Base-by-base conservation (phyloP, 2,113 vertebrate species). In the Apteryx owenii region DNA sequence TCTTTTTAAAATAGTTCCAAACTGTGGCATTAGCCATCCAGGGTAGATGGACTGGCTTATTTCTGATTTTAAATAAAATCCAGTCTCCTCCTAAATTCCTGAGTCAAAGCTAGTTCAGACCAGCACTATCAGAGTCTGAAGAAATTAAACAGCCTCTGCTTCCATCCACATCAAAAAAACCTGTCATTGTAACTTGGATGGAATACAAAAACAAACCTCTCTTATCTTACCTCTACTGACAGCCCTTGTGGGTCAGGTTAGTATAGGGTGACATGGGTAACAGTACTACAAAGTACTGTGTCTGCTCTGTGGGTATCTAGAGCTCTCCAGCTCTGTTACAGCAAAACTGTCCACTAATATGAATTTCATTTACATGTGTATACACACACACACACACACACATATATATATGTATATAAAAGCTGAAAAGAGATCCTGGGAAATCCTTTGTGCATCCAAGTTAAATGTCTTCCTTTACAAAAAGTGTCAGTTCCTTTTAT, bases 191-290 rank as follows among this genome's bases (percentile, higher is more conserved):
- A 50, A 66, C 80, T 81, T 71, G 69, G 42, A 72, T 17, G 20
- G 38, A 65, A 15, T 48, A 5, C 60, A 73, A 66, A 40, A 26
- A 1, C 33, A 61, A 31, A 40, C 15, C 56, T 75, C 8, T 6
- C 9, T 51, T 84, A 62, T 60, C 76, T 87, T 44, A 89, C 44
- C 3, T 8, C 72, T 78, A 60, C 28, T 79, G 46, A 31, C 7
- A 72, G 29, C 26, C 38, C 29, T 68, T 66, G 11, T 31, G 5
- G 4, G 15, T 68, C 58, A n/a, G 46, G 36, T 36, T 88, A 25
- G n/a, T 73, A 7, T 50, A n/a, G 81, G n/a, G 31, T 21, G 44
- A 58, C 36, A n/a, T 0, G 0, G 15, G 21, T 7, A 81, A 82
- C 78, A 48, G 40, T 7, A 44, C 9, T 51, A 25, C 9, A 4